These are phyloP conservation scores for Diabrotica balteata DNA, from an alignment of 2,888 invertebrate species.

Conservation along the genomic window DNA sequence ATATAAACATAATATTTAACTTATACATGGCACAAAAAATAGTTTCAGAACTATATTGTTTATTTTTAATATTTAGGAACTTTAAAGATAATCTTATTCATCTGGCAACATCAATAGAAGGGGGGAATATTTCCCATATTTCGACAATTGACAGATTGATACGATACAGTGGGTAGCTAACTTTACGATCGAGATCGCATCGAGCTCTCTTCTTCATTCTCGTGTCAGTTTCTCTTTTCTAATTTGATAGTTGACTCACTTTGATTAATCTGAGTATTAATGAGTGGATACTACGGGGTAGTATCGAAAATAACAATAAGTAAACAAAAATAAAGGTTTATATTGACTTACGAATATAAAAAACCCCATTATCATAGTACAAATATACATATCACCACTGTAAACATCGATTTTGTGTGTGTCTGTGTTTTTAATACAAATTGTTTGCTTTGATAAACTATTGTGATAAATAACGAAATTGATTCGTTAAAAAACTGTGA, in stretches of 20 bases:
- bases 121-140: too few relatives aligned
- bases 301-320: conserved; percentile 13
- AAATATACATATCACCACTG: conserved; percentile 53
- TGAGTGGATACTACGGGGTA: conserved; percentile 15
- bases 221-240: conserved; percentile 21
- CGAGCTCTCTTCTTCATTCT: conserved; percentile 11
- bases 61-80: too few relatives aligned
- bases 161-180: background rate
- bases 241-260: conserved; percentile 18
- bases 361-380: conserved; percentile 46
- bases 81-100: background rate
- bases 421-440: conserved; percentile 24
- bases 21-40: too few relatives aligned
- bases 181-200: background rate
- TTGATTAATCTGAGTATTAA: conserved; percentile 9
- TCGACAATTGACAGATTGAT: background rate
- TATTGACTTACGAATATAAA: conserved; percentile 13
- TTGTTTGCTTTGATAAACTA: conserved; percentile 29
- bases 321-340: conserved; percentile 5
- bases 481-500: conserved; percentile 9
- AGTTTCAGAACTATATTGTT: too few relatives aligned
- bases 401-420: conserved; percentile 48
- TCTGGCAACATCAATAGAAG: conserved; percentile 7
- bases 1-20: too few relatives aligned
- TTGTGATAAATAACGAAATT: conserved; percentile 36